Conservation (phyloP, 92 coral and sea anemone species). For the Chrysogorgia sp. region DNA sequence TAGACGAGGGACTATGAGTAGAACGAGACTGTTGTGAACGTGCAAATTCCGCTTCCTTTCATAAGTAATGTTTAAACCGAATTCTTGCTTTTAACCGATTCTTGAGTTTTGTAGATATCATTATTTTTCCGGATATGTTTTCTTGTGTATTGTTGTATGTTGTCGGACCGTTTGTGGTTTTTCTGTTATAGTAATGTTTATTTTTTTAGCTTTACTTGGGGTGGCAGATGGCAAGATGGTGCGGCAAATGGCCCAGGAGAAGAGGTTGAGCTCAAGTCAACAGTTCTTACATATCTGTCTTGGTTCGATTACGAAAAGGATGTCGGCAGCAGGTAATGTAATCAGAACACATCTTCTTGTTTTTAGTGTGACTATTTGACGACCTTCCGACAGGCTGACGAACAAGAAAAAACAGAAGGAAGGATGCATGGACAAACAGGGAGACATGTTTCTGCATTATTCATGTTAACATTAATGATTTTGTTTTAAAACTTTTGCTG, state of each 20-base stretch:
- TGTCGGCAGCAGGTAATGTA: conserved; percentile 67
- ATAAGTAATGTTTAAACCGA: no score
- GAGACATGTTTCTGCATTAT: not conserved
- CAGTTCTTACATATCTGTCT: conserved; percentile 62
- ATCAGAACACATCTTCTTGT: no score
- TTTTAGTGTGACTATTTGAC: no score
- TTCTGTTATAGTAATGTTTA: not conserved
- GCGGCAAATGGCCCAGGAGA: conserved; percentile 58
- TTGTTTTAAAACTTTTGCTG: not conserved
- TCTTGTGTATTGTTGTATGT: no score
- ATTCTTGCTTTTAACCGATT: not conserved
- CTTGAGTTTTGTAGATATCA: not conserved
- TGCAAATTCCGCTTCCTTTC: no score
- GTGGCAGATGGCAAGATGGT: conserved; percentile 70
- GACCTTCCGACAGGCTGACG: no score
- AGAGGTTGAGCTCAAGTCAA: no score
- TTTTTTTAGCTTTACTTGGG: conserved; percentile 52
- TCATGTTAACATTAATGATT: no score
- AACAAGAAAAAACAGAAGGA: no score
- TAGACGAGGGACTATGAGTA: no score
- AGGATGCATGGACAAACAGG: no score
- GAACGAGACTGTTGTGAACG: no score
- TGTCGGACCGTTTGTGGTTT: not conserved
- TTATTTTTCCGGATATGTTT: not conserved
- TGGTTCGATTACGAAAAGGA: conserved; percentile 60